phyloP scores from a whole-genome alignment of 2,888 invertebrate genomes.

The Didymodactylos carnosus region DNA sequence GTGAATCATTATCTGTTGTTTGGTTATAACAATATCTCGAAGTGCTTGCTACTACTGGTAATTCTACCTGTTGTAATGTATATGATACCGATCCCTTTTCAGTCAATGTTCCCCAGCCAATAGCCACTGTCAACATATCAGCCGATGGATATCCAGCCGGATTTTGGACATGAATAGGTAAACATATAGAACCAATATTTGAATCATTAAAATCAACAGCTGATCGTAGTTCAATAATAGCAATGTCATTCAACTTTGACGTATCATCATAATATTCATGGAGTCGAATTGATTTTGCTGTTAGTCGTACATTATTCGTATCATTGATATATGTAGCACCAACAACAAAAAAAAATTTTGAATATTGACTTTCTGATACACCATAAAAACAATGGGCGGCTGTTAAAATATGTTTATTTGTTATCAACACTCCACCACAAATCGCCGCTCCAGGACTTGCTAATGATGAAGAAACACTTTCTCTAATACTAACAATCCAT shows the following conservation, averaged over 20 bases:
- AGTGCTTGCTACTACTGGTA: neutral
- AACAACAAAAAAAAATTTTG: neutral
- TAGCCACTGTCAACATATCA: neutral
- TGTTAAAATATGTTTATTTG: slow-evolving; percentile 3
- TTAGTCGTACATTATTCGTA: neutral
- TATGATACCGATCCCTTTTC: neutral
- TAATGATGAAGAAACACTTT: neutral
- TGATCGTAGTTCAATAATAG: neutral
- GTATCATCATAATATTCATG: neutral
- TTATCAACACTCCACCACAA: slow-evolving; percentile 4
- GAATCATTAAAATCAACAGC: neutral
- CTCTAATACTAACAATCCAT: neutral
- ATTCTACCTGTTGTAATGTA: neutral
- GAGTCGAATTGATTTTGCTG: neutral
- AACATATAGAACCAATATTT: neutral
- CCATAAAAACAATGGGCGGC: slow-evolving; percentile 11
- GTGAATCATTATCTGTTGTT: neutral
- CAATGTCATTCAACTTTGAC: neutral
- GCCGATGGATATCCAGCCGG: neutral
- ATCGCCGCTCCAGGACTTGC: neutral
- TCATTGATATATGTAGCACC: neutral
- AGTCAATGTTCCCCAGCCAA: neutral
- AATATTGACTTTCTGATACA: neutral
- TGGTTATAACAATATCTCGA: neutral
- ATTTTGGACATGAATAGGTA: neutral